These are phyloP conservation scores for Mesorhabditis spiculigera DNA, from an alignment of 2,888 invertebrate genomes.

Conservation along the genomic window DNA sequence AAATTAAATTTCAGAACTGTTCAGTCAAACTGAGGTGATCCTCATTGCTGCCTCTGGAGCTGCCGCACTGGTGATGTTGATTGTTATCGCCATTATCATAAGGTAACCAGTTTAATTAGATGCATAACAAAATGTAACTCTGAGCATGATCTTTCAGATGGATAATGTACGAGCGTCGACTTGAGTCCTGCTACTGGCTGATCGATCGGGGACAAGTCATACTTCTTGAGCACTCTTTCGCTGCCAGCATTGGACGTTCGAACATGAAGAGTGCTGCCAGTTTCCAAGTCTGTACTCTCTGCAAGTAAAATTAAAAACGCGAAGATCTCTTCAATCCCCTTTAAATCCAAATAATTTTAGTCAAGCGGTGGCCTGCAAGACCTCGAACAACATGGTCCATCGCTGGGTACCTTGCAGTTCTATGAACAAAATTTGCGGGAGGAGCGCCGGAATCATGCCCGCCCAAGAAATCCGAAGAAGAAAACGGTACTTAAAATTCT, in stretches of 20 bases:
- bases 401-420: conserved; percentile 21
- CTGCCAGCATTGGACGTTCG: conserved; percentile 19
- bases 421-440: conserved; percentile 23
- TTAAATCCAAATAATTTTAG: too few species aligned
- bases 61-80: conserved; percentile 19
- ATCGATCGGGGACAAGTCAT: conserved; percentile 23
- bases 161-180: conserved; percentile 28
- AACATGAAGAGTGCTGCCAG: conserved; percentile 27
- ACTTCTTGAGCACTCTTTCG: conserved; percentile 15
- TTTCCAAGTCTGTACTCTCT: conserved; percentile 8
- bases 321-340: too few species aligned
- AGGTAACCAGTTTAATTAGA: conserved; percentile 10
- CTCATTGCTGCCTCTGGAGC: conserved; percentile 22
- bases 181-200: conserved; percentile 31
- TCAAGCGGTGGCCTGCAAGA: too few species aligned
- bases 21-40: conserved; percentile 26
- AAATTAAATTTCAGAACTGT: conserved; percentile 15
- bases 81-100: conserved; percentile 20
- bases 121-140: background rate
- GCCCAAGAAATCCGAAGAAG: conserved; percentile 10
- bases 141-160: conserved; percentile 14
- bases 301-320: too few species aligned
- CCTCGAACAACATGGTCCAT: too few species aligned
- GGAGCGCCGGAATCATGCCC: conserved; percentile 12
- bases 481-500: background rate